Evolutionary conservation across 2,113 vertebrate genomes (phyloP).

Genomic region (Condylura cristata): DNA sequence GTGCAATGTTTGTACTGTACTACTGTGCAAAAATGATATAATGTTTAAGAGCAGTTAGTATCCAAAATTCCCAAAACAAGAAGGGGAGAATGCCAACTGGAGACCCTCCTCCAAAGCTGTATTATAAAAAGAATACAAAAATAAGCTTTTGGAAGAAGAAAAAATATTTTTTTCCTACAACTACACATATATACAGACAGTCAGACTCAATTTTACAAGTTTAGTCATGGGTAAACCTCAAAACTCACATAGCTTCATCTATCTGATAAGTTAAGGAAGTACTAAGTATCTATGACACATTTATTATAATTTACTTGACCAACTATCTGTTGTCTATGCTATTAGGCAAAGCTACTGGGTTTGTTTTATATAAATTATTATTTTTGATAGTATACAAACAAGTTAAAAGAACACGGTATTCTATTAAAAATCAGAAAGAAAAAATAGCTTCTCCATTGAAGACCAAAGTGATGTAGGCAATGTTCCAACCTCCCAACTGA

Average conservation of each 20-base stretch:
- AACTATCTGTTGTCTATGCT: neutral
- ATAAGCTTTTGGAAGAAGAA: neutral
- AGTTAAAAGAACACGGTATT: neutral
- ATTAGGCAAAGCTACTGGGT: neutral
- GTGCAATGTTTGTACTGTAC: too few relatives aligned
- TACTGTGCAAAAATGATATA: neutral
- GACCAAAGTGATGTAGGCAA: neutral
- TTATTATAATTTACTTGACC: neutral
- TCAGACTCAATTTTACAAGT: slow-evolving; percentile 19
- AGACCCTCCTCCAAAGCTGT: neutral
- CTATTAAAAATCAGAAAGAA: neutral
- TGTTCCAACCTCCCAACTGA: neutral
- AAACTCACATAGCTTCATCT: neutral
- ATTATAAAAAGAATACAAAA: neutral
- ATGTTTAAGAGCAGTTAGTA: neutral
- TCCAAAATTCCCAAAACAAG: neutral
- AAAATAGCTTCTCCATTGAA: neutral
- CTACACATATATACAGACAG: neutral
- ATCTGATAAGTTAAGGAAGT: neutral
- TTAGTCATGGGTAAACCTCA: neutral
- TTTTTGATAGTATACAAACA: neutral
- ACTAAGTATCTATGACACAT: neutral
- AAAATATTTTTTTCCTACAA: neutral
- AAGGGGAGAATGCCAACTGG: neutral
- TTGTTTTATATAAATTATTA: neutral